Conservation (phyloP, 2,888 invertebrate species). For the Caenorhabditis afra region DNA sequence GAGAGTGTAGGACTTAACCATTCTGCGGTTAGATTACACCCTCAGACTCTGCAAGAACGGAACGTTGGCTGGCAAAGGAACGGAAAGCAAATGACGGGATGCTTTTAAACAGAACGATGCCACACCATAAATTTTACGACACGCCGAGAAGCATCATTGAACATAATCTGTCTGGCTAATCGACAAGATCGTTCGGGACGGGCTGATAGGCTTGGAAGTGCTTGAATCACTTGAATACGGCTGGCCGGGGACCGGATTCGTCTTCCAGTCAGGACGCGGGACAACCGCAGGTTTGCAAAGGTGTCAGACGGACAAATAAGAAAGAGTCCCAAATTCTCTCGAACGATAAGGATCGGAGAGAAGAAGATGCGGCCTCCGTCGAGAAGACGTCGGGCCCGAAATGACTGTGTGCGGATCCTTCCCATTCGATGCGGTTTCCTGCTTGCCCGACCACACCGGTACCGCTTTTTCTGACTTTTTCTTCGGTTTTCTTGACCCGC, state of each 20-base stretch:
- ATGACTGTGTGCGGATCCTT: conserved; percentile 26
- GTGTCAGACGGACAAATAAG: conserved; percentile 22
- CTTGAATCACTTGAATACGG: conserved; percentile 31
- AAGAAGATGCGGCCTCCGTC: conserved; percentile 25
- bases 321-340: no score
- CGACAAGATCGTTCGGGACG: conserved; percentile 28
- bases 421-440: conserved; percentile 30
- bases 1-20: conserved; percentile 56
- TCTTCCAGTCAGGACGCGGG: background rate
- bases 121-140: conserved; percentile 48
- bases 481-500: conserved; percentile 56
- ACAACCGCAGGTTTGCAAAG: conserved; percentile 12
- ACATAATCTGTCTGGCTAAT: conserved; percentile 17
- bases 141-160: conserved; percentile 8
- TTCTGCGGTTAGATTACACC: conserved; percentile 43
- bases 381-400: conserved; percentile 30
- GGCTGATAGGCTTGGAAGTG: conserved; percentile 9
- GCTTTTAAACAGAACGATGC: conserved; percentile 48
- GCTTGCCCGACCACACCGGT: conserved; percentile 45
- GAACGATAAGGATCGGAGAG: conserved; percentile 41
- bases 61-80: conserved; percentile 6
- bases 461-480: conserved; percentile 59
- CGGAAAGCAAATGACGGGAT: conserved; percentile 8
- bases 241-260: conserved; percentile 14
- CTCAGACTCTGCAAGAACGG: conserved; percentile 21